Percentiles rank a stretch among this genome's conserved stretches.
These are phyloP conservation scores for Brachionus asplanchnoidis DNA, from an alignment of 1,140 invertebrate species.

Conservation along the genomic window DNA sequence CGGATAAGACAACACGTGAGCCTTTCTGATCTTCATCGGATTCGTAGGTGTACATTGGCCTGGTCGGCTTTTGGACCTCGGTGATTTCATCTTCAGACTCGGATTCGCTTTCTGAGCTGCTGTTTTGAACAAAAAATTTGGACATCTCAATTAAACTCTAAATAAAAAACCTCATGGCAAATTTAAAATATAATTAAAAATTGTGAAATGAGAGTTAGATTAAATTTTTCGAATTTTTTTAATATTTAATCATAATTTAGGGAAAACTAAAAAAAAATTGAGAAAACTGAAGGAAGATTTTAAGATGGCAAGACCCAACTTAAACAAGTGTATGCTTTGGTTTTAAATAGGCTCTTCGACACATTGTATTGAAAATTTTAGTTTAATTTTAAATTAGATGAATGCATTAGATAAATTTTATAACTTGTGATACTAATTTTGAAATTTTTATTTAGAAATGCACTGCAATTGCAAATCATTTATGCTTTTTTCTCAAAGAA, in stretches of 20 bases:
- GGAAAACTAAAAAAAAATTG: not conserved
- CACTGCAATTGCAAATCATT: not conserved
- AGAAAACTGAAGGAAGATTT: not conserved
- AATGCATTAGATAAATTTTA: not conserved
- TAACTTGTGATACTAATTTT: not conserved
- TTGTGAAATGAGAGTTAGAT: not conserved
- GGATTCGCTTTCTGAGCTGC: slow-evolving; percentile 37
- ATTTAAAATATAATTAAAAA: not conserved
- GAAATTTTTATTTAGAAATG: not conserved
- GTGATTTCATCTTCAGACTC: slow-evolving; percentile 36
- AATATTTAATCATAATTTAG: not conserved
- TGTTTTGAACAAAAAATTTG: slow-evolving; percentile 29
- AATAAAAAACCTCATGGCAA: slow-evolving; percentile 3
- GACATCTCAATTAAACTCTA: slow-evolving; percentile 15
- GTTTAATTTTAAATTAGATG: not conserved
- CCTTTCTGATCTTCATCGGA: slow-evolving; percentile 5
- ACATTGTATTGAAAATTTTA: slow-evolving; percentile 6
- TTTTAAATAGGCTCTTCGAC: not conserved
- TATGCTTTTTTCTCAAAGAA: not conserved
- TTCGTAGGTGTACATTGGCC: not conserved
- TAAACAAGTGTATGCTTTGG: not conserved
- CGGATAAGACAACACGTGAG: slow-evolving; percentile 12
- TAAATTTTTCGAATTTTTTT: not conserved
- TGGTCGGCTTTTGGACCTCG: slow-evolving; percentile 22
- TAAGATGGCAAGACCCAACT: not conserved